Evolutionary conservation across 2,113 vertebrate genomes (phyloP).

Genomic region (Alethe diademata): DNA sequence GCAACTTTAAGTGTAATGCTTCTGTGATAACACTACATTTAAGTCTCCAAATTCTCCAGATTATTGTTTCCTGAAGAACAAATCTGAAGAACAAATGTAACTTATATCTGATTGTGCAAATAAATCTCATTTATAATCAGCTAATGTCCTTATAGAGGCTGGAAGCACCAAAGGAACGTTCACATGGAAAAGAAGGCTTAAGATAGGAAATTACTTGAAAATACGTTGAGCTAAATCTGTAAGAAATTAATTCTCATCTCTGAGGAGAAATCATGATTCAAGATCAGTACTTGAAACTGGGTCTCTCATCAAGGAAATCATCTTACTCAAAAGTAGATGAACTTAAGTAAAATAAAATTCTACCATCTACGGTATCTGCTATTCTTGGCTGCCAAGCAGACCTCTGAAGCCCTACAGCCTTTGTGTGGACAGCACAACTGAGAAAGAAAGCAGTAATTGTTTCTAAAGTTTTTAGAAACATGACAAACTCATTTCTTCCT

Average conservation of each 20-base stretch:
- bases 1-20: neutral
- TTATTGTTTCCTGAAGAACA: slow-evolving; percentile 23
- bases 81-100: neutral
- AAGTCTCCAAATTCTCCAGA: neutral
- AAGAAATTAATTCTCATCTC: neutral
- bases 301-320: neutral
- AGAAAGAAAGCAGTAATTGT: neutral
- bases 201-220: neutral
- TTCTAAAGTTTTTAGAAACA: neutral
- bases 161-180: neutral
- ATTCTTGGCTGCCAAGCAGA: neutral
- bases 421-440: neutral
- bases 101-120: neutral
- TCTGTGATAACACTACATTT: slow-evolving; percentile 5
- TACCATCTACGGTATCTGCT: neutral
- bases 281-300: neutral
- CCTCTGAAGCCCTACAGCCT: neutral
- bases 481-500: neutral
- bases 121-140: neutral
- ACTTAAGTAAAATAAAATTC: neutral
- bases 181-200: neutral
- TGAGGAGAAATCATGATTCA: neutral
- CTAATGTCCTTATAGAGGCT: neutral
- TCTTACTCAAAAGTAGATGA: neutral
- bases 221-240: neutral